Base-by-base conservation (phyloP, 2,113 vertebrate species). In the Protomyctophum bolini region DNA sequence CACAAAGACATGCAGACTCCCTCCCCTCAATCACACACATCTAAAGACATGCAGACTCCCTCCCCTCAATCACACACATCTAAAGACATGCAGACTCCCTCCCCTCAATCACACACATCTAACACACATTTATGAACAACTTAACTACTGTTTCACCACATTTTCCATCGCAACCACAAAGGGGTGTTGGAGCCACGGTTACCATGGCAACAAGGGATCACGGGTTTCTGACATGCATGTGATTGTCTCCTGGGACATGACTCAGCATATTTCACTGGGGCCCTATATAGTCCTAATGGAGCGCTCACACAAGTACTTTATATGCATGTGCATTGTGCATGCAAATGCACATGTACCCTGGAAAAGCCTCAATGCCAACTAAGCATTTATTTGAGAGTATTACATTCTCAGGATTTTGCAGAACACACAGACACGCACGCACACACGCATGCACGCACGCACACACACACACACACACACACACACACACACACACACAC, bases 131-230 rank as follows among this genome's bases (percentile, higher is more conserved):
- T 82, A 87, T 68, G 81, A 83, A 83, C 72, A 65, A 70, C 80
- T 78, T 75, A 68, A 77, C 86, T 82, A 69, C 80, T 71, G 72
- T 79, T 80, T 73, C 77, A 60, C 79, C 76, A 66, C 82, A 67
- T 52, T 58, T 68, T 58, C 55, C 73, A 64, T 66, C 71, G 1
- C 57, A 3, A 76, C 86, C 76, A 56, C 86, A 82, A 73, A 82
- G 59, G 61, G 70, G 59, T 72, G 70, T 75, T 46, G 63, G 68
- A 41, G 57, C 60, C 57, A 45, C 56, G 8, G 48, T 63, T 2
- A 47, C 51, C 66, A 8, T 70, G 73, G 72, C 67, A 67, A 66
- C 63, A 10, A 49, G 15, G 60, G 65, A 73, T 68, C 62, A 45
- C 47, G 12, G 12, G 61, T 80, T 84, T 68, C 74, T 66, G 63